phyloP scores from a whole-genome alignment of 1,140 invertebrate genomes.

The Euglossa dilemma region DNA sequence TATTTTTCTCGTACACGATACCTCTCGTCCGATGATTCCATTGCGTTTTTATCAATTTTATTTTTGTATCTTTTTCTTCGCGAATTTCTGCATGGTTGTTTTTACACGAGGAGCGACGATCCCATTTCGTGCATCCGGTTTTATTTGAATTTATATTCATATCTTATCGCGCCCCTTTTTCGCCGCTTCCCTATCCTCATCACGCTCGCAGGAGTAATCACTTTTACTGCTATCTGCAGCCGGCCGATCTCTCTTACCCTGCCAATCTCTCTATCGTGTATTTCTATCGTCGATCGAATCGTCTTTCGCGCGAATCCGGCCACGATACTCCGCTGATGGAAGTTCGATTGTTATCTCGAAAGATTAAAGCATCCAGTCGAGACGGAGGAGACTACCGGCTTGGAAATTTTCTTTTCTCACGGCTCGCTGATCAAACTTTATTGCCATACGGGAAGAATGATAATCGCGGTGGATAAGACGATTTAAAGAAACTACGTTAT shows the following conservation, averaged over 20 bases:
- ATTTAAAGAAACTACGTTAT: neutral
- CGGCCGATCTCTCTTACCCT: conserved; percentile 39
- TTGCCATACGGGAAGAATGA: neutral
- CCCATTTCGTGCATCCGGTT: neutral
- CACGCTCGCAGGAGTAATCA: conserved; percentile 4
- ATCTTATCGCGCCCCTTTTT: neutral
- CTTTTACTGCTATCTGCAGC: conserved; percentile 17
- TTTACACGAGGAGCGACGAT: too few species aligned
- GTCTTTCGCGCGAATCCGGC: conserved; percentile 39
- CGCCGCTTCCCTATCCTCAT: neutral
- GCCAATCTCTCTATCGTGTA: conserved; percentile 52
- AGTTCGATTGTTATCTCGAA: conserved; percentile 29
- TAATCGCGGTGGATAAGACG: too few species aligned
- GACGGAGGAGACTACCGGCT: neutral
- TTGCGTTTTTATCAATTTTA: too few species aligned
- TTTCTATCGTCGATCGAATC: conserved; percentile 57
- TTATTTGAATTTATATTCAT: neutral
- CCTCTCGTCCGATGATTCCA: too few species aligned
- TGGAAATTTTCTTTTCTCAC: conserved; percentile 22
- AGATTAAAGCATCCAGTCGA: conserved; percentile 27
- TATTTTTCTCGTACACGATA: too few species aligned
- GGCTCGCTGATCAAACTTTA: conserved; percentile 12
- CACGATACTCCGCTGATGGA: conserved; percentile 18
- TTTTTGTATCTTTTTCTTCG: too few species aligned
- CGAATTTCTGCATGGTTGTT: too few species aligned